Base-by-base conservation (phyloP, 2,113 vertebrate genomes). In the Micromys minutus region DNA sequence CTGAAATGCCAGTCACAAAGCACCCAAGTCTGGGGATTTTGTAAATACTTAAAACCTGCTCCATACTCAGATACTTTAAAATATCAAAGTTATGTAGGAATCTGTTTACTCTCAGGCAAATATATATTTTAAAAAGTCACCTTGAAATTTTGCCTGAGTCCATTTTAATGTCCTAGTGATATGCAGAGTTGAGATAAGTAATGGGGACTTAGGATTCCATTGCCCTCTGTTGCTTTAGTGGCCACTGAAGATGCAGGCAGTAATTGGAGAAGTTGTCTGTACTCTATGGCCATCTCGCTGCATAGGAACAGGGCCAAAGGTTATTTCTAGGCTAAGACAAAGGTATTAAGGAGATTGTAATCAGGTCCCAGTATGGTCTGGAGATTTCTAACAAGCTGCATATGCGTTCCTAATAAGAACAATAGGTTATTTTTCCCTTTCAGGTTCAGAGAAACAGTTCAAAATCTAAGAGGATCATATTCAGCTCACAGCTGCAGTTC, bases 401-500 rank as follows among this genome's bases (percentile, higher is more conserved):
- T 81, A 45, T 3, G 42, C 76, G 24, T 29, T 86, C 36, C 69
- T 63, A 87, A 13, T 91, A 81, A 91, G 55, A 96, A 75, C 16
- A 39, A 59, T 74, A 89, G 63, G 75, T 87, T 93, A 94, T 90
- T 75, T 81, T 36, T 36, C 3, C 10, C 89, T 90, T 90, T 96
- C 81, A 95, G 52, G 26, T 95, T 92, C 57, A 88, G 72, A 93
- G 63, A 90, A 52, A 83, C 7, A 75, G 71, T 31, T 85, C 59
- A 67, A 19, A 61, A 42, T 88, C 76, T 88, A 84, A 90, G 52
- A 89, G 77, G 57, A 93, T 91, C 93, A 67, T 86, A 55, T 94
- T 96, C 47, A 89, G 47, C 86, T 87, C 87, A 83, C 24, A 89
- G 81, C 83, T 83, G 36, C 36, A 81, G 47, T 93, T 97, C 94